Evolutionary conservation across 2,797 vertebrate genomes (phyloP), one percentile per base, ranked within the genome.

Genomic region (Phaenicophaeus curvirostris): DNA sequence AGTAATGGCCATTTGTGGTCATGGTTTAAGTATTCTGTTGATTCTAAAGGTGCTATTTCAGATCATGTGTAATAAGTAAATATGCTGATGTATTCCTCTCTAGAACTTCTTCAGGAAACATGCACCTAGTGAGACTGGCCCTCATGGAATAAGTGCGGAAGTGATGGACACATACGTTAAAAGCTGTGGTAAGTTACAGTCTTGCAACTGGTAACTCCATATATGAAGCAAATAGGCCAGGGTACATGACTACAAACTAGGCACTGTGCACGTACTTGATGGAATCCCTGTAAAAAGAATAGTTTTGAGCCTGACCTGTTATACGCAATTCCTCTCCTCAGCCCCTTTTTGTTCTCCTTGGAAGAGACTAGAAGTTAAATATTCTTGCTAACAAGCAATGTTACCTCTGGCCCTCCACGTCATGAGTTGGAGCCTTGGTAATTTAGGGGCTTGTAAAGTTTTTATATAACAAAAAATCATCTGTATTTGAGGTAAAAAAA

Each of bases 161-260:
- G 99, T 99, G 95, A 99, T 99, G 99, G 99, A 99, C 97, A 99
- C 99, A 0, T 99, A 99, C 1, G 99, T 99, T 46, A 99, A 99
- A 97, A 99, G 99, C 97, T 99, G 99, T 62, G 99, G 99, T 99
- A 95, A 98, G 99, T 94, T 85, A 58, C 13, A 58, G 3, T 48
- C 11, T 33, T 20, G 16, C 9, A 33, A 14, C 6, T 71, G 27
- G 4, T 68, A 24, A 50, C 37, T 74, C 72, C 8, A 4, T 68
- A 6, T 23, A 6, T 39, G 14, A 66, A 20, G 7, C 50, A 18
- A 53, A 31, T 72, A 93, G 30, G 6, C 31, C 16, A 31, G 25
- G 33, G 77, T 13, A 59, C 30, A 5, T 84, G 18, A 8, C 48
- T 85, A 33, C 20, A 67, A 8, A 17, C 5, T 13, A 58, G 14